Evolutionary conservation across 1,140 invertebrate genomes (phyloP), one percentile per base, ranked within the genome.

Genomic region (Caenorhabditis brenneri): DNA sequence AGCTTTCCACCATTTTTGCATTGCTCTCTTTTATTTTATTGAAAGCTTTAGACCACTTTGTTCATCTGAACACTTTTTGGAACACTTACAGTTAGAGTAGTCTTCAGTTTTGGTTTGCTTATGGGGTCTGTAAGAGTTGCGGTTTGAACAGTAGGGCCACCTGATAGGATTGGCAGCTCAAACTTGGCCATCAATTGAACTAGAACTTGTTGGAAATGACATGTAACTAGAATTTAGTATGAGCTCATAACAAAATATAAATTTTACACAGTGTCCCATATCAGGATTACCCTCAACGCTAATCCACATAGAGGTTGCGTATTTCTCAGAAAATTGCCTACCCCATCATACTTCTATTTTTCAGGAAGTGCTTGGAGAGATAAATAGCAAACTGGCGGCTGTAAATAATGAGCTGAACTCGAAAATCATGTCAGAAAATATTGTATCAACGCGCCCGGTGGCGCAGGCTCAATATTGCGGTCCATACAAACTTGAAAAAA

Each of bases 401-500:
- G 85, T 87, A 36, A 87, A 87, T 82, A 87, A 85, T 80, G 87
- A 85, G 58, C 74, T 86, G 49, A 87, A 48, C 82, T 80, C 79
- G 49, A 82, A 82, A 58, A 36, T 29, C 33, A 78, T 81, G 82
- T 24, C 58, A 10, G 58, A 87, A 87, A 88, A 84, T 58, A 53
- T 49, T 79, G 74, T 39, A 42, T 29, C 86, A 16, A 79, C 46
- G 51, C 80, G 42, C 51, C 78, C 79, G 16, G 53, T 48, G 42
- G 80, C 86, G 83, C 88, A 90, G 78, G 87, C 89, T 24, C 89
- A 90, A 81, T 90, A 89, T 85, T 90, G 89, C 79, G 97, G 97
- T 65, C 97, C 97, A 46, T 99, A 98, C 92, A 93, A 97, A 88
- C 93, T 99, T 90, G 97, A 99, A 92, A 99, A 99, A 92, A 99